Percentiles rank a stretch among this genome's conserved stretches.
Evolutionary conservation across 2,888 invertebrate species (phyloP).

Genomic region (Odontocerum albicorne): DNA sequence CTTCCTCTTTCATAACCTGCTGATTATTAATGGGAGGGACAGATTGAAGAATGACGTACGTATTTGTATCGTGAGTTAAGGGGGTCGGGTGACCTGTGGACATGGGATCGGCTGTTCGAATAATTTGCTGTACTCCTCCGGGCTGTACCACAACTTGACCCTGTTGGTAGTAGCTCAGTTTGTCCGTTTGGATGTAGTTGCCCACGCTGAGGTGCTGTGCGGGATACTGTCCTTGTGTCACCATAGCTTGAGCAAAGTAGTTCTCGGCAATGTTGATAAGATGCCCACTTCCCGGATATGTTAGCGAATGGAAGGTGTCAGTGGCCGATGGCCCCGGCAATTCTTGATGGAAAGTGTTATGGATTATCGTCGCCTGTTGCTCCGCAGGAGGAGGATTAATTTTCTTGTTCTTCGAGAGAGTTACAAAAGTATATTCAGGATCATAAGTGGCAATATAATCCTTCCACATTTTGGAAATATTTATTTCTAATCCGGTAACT

Average conservation of each 20-base stretch:
- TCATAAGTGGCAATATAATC: slow-evolving; percentile 59
- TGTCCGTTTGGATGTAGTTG: slow-evolving; percentile 51
- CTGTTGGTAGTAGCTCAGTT: slow-evolving; percentile 48
- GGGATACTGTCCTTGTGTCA: slow-evolving; percentile 26
- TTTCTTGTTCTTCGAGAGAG: slow-evolving; percentile 53
- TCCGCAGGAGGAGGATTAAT: slow-evolving; percentile 9
- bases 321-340: slow-evolving; percentile 33
- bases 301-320: slow-evolving; percentile 39
- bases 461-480: slow-evolving; percentile 62
- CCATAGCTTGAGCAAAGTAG: slow-evolving; percentile 46
- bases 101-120: slow-evolving; percentile 48
- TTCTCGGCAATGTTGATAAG: slow-evolving; percentile 56
- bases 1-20: slow-evolving; percentile 39
- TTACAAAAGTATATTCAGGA: slow-evolving; percentile 55
- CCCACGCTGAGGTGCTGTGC: slow-evolving; percentile 27
- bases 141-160: slow-evolving; percentile 31
- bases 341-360: slow-evolving; percentile 20
- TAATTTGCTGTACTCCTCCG: slow-evolving; percentile 33
- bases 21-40: slow-evolving; percentile 5
- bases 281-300: slow-evolving; percentile 54
- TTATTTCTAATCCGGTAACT: slow-evolving; percentile 58
- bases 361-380: slow-evolving; percentile 5
- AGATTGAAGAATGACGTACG: slow-evolving; percentile 30
- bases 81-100: slow-evolving; percentile 48
- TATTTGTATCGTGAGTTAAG: slow-evolving; percentile 45